These are phyloP conservation scores for Perizoma affinitatum DNA, from an alignment of 2,888 invertebrate genomes.

Conservation along the genomic window DNA sequence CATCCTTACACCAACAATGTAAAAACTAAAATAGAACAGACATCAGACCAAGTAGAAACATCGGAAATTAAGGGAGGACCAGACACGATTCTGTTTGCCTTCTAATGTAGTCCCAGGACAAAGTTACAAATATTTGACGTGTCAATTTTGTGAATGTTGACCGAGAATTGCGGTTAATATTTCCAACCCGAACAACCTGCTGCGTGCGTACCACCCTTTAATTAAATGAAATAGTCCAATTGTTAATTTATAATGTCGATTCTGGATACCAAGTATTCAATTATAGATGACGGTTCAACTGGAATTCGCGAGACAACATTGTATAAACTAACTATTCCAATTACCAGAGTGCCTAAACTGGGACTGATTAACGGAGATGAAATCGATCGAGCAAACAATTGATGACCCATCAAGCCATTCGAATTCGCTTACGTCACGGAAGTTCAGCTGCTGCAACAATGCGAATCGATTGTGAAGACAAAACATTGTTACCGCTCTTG, in stretches of 20 bases:
- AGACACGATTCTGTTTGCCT: constrained; percentile 83
- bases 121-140: constrained; percentile 85
- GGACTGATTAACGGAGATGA: constrained; percentile 35
- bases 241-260: constrained; percentile 72
- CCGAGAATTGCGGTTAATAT: constrained; percentile 84
- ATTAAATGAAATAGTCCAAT: constrained; percentile 81
- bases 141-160: constrained; percentile 85
- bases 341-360: constrained; percentile 33
- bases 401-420: constrained; percentile 43
- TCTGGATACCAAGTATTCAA: constrained; percentile 55
- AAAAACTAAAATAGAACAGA: constrained; percentile 56
- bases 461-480: constrained; percentile 68
- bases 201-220: constrained; percentile 69
- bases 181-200: constrained; percentile 76
- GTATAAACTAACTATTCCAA: constrained; percentile 39
- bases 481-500: constrained; percentile 75
- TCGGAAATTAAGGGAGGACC: constrained; percentile 84
- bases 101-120: constrained; percentile 83
- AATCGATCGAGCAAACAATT: constrained; percentile 37
- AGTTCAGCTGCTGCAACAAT: constrained; percentile 58
- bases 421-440: constrained; percentile 47
- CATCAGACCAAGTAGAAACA: constrained; percentile 66
- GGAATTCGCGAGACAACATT: constrained; percentile 36
- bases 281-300: constrained; percentile 46
- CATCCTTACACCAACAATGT: constrained; percentile 52